Conservation (phyloP, 1,140 invertebrate genomes). For the Macrosteles quadrilineatus region DNA sequence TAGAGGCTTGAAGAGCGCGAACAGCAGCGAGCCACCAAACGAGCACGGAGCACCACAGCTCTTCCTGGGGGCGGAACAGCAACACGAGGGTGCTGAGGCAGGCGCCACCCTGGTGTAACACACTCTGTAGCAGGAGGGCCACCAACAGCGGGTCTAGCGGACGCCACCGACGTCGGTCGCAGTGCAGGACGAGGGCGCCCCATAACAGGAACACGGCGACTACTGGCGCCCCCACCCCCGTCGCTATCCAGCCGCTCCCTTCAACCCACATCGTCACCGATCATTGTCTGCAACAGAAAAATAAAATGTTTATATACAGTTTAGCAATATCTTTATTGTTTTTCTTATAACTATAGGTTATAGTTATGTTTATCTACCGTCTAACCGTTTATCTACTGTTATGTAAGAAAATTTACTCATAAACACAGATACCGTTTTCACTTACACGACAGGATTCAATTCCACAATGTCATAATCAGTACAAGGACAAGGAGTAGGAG, state of each 20-base stretch:
- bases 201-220: conserved; percentile 54
- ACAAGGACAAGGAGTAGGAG: too few relatives aligned
- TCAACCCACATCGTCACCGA: conserved; percentile 50
- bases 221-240: conserved; percentile 56
- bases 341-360: too few relatives aligned
- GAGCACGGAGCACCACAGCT: conserved; percentile 53
- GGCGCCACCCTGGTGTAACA: conserved; percentile 53
- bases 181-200: conserved; percentile 56
- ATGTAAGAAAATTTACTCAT: too few relatives aligned
- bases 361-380: too few relatives aligned
- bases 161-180: conserved; percentile 54
- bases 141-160: conserved; percentile 59
- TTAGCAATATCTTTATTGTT: too few relatives aligned
- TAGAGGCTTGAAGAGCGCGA: conserved; percentile 57
- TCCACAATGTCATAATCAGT: too few relatives aligned
- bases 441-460: too few relatives aligned
- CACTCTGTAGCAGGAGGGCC: conserved; percentile 52
- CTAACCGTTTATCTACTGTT: too few relatives aligned
- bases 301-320: too few relatives aligned
- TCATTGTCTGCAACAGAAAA: background rate
- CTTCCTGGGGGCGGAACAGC: conserved; percentile 53
- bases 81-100: conserved; percentile 54
- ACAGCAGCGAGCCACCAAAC: conserved; percentile 55
- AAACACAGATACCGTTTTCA: too few relatives aligned
- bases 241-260: conserved; percentile 55